phyloP scores from a whole-genome alignment of 2,888 invertebrate genomes.

The Caenorhabditis afra region DNA sequence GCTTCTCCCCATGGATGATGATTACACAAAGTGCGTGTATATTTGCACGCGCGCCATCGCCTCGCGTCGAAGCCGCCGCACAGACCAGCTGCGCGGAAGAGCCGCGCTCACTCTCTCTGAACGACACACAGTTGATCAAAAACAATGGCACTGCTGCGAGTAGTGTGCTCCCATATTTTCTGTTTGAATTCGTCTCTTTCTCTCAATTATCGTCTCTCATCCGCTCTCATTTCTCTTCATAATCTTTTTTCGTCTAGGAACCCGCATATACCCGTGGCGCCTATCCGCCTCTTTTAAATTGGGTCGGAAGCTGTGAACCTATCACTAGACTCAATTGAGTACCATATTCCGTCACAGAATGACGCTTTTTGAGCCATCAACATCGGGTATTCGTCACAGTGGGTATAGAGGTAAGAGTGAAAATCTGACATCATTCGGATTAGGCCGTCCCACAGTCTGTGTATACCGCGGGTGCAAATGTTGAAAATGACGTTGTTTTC shows the following conservation, averaged over 20 bases:
- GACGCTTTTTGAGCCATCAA: slow-evolving; percentile 64
- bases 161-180: slow-evolving; percentile 8
- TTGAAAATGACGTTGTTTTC: slow-evolving; percentile 9
- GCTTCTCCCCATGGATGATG: slow-evolving; percentile 39
- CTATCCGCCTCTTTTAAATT: too few relatives aligned
- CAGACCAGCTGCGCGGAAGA: slow-evolving; percentile 44
- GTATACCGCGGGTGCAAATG: slow-evolving; percentile 16
- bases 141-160: slow-evolving; percentile 42
- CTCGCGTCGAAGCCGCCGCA: slow-evolving; percentile 28
- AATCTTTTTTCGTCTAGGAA: slow-evolving; percentile 25
- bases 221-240: slow-evolving; percentile 1
- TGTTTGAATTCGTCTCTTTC: slow-evolving; percentile 10
- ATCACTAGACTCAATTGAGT: slow-evolving; percentile 19
- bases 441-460: neutral
- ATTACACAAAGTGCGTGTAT: slow-evolving; percentile 49
- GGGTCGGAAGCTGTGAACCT: slow-evolving; percentile 12
- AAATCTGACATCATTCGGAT: slow-evolving; percentile 1
- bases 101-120: neutral
- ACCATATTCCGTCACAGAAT: slow-evolving; percentile 35
- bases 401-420: slow-evolving; percentile 54
- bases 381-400: slow-evolving; percentile 45
- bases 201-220: slow-evolving; percentile 15
- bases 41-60: slow-evolving; percentile 43
- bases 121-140: slow-evolving; percentile 32
- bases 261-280: neutral